phyloP scores from a whole-genome alignment of 2,113 vertebrate genomes.

The Elgaria multicarinata region DNA sequence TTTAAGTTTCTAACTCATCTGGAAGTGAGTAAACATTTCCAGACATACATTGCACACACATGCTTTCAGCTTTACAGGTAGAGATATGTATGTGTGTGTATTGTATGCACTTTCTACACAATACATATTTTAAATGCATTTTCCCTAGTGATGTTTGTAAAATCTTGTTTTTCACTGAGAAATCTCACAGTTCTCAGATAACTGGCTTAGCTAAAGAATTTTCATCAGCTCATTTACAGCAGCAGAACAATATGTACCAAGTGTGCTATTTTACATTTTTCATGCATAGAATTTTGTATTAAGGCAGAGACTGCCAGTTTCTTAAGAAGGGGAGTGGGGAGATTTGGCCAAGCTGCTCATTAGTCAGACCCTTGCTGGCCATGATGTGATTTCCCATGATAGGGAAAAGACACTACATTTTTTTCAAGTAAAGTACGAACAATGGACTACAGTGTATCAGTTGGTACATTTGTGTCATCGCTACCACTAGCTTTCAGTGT shows the following conservation, averaged over 20 bases:
- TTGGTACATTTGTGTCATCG: background rate
- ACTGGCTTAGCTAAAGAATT: background rate
- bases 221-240: background rate
- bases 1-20: too few relatives aligned
- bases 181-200: constrained; percentile 7
- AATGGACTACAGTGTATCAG: background rate
- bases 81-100: background rate
- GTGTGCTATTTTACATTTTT: background rate
- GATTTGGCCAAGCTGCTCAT: background rate
- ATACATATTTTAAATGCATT: constrained; percentile 1
- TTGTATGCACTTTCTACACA: constrained; percentile 22
- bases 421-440: background rate
- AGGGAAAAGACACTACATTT: background rate
- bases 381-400: background rate
- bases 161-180: constrained; percentile 16
- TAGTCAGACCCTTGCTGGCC: background rate
- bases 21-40: too few relatives aligned
- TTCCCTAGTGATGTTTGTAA: constrained; percentile 14
- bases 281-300: background rate
- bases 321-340: background rate
- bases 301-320: background rate
- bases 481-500: background rate
- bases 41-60: too few relatives aligned
- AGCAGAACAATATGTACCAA: background rate
- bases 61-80: too few relatives aligned